Evolutionary conservation across 1,140 invertebrate genomes (phyloP), one percentile per base, ranked within the genome.

Genomic region (Drosophila punjabiensis): DNA sequence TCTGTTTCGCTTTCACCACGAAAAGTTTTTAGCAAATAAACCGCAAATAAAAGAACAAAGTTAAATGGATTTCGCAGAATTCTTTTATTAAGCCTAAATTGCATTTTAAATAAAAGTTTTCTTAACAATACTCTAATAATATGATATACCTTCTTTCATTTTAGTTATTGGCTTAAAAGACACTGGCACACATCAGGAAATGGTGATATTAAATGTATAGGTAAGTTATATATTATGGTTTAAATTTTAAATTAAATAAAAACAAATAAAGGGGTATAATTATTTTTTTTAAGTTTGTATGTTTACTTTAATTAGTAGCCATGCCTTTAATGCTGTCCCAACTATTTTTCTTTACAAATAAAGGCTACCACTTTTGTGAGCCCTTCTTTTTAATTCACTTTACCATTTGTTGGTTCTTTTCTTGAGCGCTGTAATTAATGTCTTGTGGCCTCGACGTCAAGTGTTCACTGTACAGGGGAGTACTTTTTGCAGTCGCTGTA

Each of bases 401-500:
- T 32, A 9, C 16, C 68, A 39, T 71, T 71, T 71, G 68, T 56
- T 71, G 68, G 65, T 58, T 71, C n/a, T 71, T 69, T 69, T 71
- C 68, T 71, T 53, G 45, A 69, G 65, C 68, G 39, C 39, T 69
- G 50, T 69, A 71, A 69, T 71, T 71, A 71, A 71, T 58, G 65
- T 71, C 68, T 71, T 69, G 50, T 58, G 50, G 58, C 69, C 45
- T 37, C 71, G 58, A 37, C 68, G 47, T 75, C 68, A 74, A 75
- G 71, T 75, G 71, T 62, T 75, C 71, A 75, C 71, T 75, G 71
- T 75, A 75, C 69, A 32, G 69, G 69, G 45, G 39, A 71, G 65
- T 64, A 74, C 70, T 60, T 61, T 37, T 73, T 74, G 47, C 35
- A 16, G 65, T 33, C 33, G 64, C 65, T 73, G 70, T 43, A 74